Evolutionary conservation across 2,888 invertebrate species (phyloP), one percentile per base, ranked within the genome.

Genomic region (Coleophora deauratella): DNA sequence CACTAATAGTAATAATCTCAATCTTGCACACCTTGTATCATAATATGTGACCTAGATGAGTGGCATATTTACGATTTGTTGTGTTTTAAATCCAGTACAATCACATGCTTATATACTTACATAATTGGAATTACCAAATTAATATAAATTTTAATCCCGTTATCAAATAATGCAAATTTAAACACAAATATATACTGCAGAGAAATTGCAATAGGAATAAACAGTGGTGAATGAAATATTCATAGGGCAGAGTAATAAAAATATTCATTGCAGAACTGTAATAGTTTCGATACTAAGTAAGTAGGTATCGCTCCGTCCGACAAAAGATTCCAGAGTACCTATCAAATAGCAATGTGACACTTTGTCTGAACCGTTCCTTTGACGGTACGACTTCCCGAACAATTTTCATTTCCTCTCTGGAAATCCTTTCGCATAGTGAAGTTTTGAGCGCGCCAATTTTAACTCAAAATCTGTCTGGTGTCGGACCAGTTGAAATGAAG

Each of bases 331-430:
- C 46, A 48, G 52, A 53, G 61, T 66, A 66, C 63, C 57, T 63
- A 58, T 21, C 21, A 58, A 56, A 56, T 56, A 57, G 58, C 64
- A 60, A 58, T 67, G 62, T 65, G 64, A 67, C 68, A 66, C 62
- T 69, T 61, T 67, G 65, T 61, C 60, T 62, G 59, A 59, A 64
- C 57, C 62, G 63, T 55, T 59, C 63, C 67, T 73, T 71, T 72
- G 71, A 70, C 54, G 65, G 59, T 59, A 52, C 56, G 62, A 73
- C 71, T 77, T 72, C 63, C 68, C 57, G 53, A 76, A 76, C 74
- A 77, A 77, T 77, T 76, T 76, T 72, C 71, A 76, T 76, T 75
- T 74, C 66, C 71, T 63, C 61, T 44, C 55, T 59, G 55, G 57
- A 72, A 73, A 69, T 70, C 67, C 58, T 59, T 59, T 55, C 53